Evolutionary conservation across 37 sponge, comb jelly and placozoan genomes (phyloP).

Genomic region (Geodia barretti): DNA sequence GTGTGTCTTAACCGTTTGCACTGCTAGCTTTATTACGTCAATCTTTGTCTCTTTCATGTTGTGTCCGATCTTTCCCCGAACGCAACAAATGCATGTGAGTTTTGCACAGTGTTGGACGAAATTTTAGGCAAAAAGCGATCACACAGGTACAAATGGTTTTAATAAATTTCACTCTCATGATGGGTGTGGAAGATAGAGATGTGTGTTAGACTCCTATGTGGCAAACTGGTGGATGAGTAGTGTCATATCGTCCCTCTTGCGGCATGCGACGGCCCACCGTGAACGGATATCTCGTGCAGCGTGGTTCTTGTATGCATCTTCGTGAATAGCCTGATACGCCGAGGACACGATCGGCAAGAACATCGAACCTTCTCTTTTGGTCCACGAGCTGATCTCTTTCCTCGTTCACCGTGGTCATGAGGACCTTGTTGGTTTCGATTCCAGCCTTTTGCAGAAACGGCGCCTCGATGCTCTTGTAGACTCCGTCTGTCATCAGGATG

Average conservation of each 20-base stretch:
- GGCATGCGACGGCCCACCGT: conserved; percentile 41
- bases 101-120: no score
- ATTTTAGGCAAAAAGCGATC: no score
- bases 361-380: neutral
- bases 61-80: neutral
- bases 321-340: conserved; percentile 50
- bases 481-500: conserved; percentile 86
- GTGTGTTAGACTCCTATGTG: no score
- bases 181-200: no score
- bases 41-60: neutral
- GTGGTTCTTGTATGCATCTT: conserved; percentile 16
- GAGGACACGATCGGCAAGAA: conserved; percentile 45
- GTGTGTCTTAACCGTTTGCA: no score
- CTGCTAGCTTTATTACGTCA: no score
- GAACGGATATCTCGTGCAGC: conserved; percentile 33
- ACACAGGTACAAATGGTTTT: no score
- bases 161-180: no score
- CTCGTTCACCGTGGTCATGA: conserved; percentile 26
- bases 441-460: neutral
- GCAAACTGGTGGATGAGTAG: conserved; percentile 61
- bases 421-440: conserved; percentile 34
- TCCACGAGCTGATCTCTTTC: neutral
- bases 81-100: no score
- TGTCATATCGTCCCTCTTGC: conserved; percentile 90
- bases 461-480: conserved; percentile 83